A percentile compares a stretch with the other conserved stretches of the same genome.
These are phyloP conservation scores for Theretra japonica DNA, from an alignment of 2,888 invertebrate genomes.

Conservation along the genomic window DNA sequence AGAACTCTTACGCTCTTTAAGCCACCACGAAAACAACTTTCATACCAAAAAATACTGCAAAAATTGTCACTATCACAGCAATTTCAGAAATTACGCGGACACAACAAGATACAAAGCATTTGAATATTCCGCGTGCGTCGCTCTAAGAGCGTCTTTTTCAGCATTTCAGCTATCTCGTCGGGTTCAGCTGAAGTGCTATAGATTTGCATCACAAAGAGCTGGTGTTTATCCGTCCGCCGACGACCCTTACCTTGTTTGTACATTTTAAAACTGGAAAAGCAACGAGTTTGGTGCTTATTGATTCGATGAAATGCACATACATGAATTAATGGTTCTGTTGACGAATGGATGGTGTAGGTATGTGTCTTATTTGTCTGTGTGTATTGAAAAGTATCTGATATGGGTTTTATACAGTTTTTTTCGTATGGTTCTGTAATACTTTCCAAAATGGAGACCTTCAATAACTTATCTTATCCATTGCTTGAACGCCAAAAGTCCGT, in stretches of 20 bases:
- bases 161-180: slow-evolving; percentile 43
- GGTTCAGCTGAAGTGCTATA: slow-evolving; percentile 50
- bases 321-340: not conserved
- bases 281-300: not conserved
- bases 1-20: too few species aligned
- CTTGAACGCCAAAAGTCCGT: too few species aligned
- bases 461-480: too few species aligned
- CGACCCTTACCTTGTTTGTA: slow-evolving; percentile 1
- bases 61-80: not conserved
- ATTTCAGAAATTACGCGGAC: not conserved
- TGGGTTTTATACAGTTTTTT: too few species aligned
- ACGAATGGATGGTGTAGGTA: not conserved
- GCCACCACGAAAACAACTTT: too few species aligned
- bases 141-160: slow-evolving; percentile 52
- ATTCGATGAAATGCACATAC: not conserved
- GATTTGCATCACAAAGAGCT: slow-evolving; percentile 52
- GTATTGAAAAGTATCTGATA: too few species aligned
- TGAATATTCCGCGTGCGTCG: slow-evolving; percentile 3
- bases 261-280: not conserved
- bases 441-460: too few species aligned
- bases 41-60: too few species aligned
- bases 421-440: too few species aligned
- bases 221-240: not conserved
- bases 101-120: not conserved
- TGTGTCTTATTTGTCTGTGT: too few species aligned